phyloP scores from a whole-genome alignment of 1,140 invertebrate species.

The Tribolium madens region DNA sequence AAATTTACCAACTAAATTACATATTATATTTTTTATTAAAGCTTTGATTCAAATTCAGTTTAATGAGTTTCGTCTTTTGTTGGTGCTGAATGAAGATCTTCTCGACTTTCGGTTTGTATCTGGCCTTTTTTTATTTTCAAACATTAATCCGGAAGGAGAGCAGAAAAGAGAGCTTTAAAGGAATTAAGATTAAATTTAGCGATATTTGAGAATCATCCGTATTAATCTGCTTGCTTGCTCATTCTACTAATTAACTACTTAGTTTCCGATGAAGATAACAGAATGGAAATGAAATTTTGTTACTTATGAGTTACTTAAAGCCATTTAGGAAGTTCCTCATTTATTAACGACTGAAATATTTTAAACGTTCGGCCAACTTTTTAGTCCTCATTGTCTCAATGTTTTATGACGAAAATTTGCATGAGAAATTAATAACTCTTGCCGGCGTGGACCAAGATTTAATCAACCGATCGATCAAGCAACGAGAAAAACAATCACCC shows the following conservation, averaged over 20 bases:
- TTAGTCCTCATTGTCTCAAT: conserved; percentile 20
- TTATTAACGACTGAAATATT: conserved; percentile 50
- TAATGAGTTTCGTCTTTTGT: no score
- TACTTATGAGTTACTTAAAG: conserved; percentile 50
- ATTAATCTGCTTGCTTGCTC: conserved; percentile 41
- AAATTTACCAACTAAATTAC: no score
- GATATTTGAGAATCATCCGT: conserved; percentile 30
- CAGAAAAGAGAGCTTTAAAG: neutral
- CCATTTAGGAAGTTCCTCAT: conserved; percentile 47
- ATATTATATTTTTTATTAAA: no score
- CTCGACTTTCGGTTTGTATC: neutral
- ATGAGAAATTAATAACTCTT: conserved; percentile 21
- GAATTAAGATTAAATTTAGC: conserved; percentile 31
- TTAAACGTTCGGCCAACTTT: conserved; percentile 42
- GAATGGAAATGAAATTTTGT: conserved; percentile 53
- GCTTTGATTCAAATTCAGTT: no score
- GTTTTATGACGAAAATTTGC: conserved; percentile 21
- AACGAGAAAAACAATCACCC: neutral
- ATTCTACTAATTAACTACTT: conserved; percentile 52
- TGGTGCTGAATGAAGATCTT: no score
- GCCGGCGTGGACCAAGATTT: neutral
- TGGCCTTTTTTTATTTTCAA: neutral
- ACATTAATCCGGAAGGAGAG: conserved; percentile 12
- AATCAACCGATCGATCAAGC: neutral
- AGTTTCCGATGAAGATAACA: conserved; percentile 50